Conservation (phyloP, 2,113 vertebrate genomes). For the Vombatus ursinus region DNA sequence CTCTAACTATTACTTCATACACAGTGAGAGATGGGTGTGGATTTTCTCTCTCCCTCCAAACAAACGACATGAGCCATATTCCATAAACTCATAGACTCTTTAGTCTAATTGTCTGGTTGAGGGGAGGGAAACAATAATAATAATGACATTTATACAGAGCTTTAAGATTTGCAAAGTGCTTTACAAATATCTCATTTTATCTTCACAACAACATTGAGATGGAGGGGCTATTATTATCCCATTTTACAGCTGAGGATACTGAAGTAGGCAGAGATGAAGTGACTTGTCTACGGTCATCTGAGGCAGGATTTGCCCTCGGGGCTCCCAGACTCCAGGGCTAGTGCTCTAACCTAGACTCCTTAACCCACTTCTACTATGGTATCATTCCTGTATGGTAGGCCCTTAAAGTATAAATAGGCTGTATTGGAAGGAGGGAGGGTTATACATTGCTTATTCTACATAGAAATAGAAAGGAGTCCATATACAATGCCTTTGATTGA, state of each 20-base stretch:
- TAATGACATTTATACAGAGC: too few relatives aligned
- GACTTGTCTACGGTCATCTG: background rate
- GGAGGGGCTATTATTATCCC: background rate
- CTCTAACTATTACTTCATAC: background rate
- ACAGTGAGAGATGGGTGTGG: background rate
- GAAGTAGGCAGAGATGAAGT: background rate
- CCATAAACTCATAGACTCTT: background rate
- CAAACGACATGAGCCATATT: background rate
- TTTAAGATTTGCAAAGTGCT: background rate
- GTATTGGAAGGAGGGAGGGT: background rate
- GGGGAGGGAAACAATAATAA: background rate
- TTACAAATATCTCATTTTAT: background rate
- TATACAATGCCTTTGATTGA: background rate
- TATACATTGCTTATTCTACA: background rate
- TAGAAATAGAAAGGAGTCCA: constrained; percentile 3
- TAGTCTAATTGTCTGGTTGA: background rate
- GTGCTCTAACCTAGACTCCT: background rate
- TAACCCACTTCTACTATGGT: background rate
- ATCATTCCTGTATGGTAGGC: background rate
- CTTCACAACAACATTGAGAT: background rate
- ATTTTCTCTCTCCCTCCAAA: background rate
- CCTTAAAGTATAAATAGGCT: background rate
- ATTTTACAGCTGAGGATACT: background rate
- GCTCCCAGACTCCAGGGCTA: background rate
- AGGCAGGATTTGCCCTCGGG: background rate